These are phyloP conservation scores for Anoplius nigerrimus DNA, from an alignment of 2,888 invertebrate genomes.

Conservation along the genomic window DNA sequence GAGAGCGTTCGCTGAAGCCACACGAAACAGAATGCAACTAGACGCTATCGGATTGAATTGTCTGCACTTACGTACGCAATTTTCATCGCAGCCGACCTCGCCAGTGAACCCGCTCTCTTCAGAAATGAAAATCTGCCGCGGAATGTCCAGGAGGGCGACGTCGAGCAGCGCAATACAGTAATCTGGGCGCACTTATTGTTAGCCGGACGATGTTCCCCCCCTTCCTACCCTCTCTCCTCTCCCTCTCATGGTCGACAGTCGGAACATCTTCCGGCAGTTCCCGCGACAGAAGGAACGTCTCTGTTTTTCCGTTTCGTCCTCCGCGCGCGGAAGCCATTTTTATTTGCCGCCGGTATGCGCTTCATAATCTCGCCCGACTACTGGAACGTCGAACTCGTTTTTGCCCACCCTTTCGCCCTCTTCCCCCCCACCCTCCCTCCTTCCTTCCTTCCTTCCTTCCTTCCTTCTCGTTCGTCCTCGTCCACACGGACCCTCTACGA, in stretches of 20 bases:
- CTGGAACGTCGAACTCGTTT: conserved; percentile 58
- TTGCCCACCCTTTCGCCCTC: conserved; percentile 17
- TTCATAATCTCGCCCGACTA: conserved; percentile 61
- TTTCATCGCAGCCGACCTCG: no score
- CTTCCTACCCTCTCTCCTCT: conserved; percentile 6
- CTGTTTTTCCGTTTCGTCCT: conserved; percentile 44
- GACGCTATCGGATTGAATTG: no score
- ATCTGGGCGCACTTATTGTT: conserved; percentile 33
- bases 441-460: conserved; percentile 5
- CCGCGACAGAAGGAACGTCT: conserved; percentile 40
- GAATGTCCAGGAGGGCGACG: neutral
- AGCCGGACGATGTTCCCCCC: neutral
- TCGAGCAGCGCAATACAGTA: neutral
- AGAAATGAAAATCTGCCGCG: no score
- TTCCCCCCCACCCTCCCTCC: conserved; percentile 14
- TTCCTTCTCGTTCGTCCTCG: conserved; percentile 16
- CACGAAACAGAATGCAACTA: no score
- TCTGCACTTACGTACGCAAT: no score
- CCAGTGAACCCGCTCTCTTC: no score
- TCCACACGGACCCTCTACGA: conserved; percentile 17
- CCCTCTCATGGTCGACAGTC: conserved; percentile 6
- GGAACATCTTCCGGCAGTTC: conserved; percentile 36
- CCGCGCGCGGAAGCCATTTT: conserved; percentile 52
- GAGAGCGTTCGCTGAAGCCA: no score
- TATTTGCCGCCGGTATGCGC: conserved; percentile 53